phyloP scores from a whole-genome alignment of 1,140 invertebrate genomes.

The Latrodectus geometricus region DNA sequence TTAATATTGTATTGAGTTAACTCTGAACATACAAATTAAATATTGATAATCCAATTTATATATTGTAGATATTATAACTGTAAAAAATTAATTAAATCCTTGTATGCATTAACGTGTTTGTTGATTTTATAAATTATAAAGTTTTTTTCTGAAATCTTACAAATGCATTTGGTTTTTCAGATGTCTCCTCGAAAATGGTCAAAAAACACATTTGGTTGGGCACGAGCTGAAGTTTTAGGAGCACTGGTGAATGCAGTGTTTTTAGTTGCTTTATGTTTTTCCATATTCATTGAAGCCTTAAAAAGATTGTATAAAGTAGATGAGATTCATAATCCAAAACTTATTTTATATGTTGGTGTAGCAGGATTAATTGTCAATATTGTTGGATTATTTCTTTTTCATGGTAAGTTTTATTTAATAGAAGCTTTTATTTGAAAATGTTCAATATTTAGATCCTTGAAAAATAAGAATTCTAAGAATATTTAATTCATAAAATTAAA shows the following conservation, averaged over 20 bases:
- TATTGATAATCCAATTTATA: too few species aligned
- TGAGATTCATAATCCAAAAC: slow-evolving; percentile 74
- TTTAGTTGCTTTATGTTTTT: slow-evolving; percentile 73
- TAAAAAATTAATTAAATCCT: too few species aligned
- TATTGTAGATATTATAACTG: too few species aligned
- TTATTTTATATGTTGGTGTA: slow-evolving; percentile 72
- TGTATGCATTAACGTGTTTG: neutral
- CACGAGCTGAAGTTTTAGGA: slow-evolving; percentile 74
- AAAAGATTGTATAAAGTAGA: slow-evolving; percentile 67
- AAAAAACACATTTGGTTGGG: slow-evolving; percentile 75
- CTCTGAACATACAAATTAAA: too few species aligned
- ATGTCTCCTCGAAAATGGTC: slow-evolving; percentile 67
- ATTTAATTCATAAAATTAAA: too few species aligned
- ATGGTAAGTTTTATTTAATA: slow-evolving; percentile 63
- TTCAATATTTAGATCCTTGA: too few species aligned
- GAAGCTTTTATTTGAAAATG: too few species aligned
- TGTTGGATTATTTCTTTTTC: slow-evolving; percentile 72
- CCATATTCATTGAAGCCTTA: slow-evolving; percentile 73
- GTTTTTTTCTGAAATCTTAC: neutral
- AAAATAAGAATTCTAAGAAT: too few species aligned
- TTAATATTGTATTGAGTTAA: too few species aligned
- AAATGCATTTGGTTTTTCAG: slow-evolving; percentile 42
- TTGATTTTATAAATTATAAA: neutral
- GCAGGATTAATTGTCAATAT: slow-evolving; percentile 72
- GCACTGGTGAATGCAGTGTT: slow-evolving; percentile 75